Conservation (phyloP, 1,140 invertebrate genomes). For the Zaprionus inermis region DNA sequence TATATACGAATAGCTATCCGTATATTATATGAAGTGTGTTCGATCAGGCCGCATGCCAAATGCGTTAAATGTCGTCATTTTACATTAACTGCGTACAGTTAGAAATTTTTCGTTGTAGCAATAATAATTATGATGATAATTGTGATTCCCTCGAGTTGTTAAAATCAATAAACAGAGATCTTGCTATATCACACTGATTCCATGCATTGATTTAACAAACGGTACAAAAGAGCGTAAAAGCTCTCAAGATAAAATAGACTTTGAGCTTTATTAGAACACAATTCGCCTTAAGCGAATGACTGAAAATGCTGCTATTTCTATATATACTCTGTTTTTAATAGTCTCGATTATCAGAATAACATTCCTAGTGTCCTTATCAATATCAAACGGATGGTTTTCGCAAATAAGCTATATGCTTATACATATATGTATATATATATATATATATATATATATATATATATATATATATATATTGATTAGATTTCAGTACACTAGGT, state of each 20-base stretch:
- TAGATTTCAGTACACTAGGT: not conserved
- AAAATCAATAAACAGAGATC: not conserved
- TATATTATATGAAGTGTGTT: constrained; percentile 27
- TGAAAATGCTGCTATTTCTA: not conserved
- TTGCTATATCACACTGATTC: constrained; percentile 24
- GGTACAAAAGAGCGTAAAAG: not conserved
- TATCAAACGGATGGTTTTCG: not conserved
- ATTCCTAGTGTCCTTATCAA: not conserved
- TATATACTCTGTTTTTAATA: not conserved
- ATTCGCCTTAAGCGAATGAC: no score
- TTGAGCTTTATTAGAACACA: no score
- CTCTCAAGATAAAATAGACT: no score
- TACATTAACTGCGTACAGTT: constrained; percentile 55
- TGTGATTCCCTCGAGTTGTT: constrained; percentile 9
- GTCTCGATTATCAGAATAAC: not conserved
- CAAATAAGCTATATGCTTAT: not conserved
- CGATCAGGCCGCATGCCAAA: constrained; percentile 58
- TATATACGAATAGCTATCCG: constrained; percentile 41
- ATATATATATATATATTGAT: not conserved
- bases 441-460: no score
- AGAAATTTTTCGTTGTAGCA: constrained; percentile 45
- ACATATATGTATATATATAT: not conserved
- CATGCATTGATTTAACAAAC: not conserved
- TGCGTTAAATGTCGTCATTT: constrained; percentile 56
- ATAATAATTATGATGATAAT: constrained; percentile 34